Evolutionary conservation across 2,113 vertebrate species (phyloP), one percentile per base, ranked within the genome.

Genomic region (Bagarius yarrelli): DNA sequence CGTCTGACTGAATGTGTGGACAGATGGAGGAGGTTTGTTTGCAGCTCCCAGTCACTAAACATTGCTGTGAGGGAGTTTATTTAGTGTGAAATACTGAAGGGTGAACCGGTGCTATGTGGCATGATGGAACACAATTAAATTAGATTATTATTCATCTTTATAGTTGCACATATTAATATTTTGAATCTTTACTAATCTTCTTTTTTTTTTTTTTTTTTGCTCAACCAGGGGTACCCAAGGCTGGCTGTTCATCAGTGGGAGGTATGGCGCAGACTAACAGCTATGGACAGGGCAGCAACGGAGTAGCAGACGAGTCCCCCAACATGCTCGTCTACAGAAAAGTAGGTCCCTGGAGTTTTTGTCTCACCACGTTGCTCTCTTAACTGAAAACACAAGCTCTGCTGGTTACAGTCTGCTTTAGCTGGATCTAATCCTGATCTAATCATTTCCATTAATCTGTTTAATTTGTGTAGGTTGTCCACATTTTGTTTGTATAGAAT

Each of bases 241-340:
- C 82, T 84, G 53, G 69, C 85, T 86, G 84, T 52, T 4, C 67
- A 87, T 81, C 84, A 67, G 72, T 84, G 77, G 88, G 88, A 87
- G 92, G 87, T 88, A 96, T 96, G 95, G 95, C 95, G 84, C 95
- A 96, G 90, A 94, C 93, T 87, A 94, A 94, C 91, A 94, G 90
- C 86, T 94, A 93, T 47, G 91, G 92, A 40, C 94, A 95, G 86
- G 91, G 93, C 91, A 95, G 91, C 89, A 94, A 95, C 23, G 95
- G 94, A 80, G 94, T 94, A 85, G 92, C 92, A 5, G 95, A 95
- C 53, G 95, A 96, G 82, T 94, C 95, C 36, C 95, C 95, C 52
- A 96, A 96, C 91, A 95, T 95, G 95, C 90, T 96, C 87, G 94
- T 95, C 69, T 96, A 95, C 90, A 94, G 94, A 90, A 96, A 96